Evolutionary conservation across 2,113 vertebrate species (phyloP), one percentile per base, ranked within the genome.

Genomic region (Crotalus helleri): DNA sequence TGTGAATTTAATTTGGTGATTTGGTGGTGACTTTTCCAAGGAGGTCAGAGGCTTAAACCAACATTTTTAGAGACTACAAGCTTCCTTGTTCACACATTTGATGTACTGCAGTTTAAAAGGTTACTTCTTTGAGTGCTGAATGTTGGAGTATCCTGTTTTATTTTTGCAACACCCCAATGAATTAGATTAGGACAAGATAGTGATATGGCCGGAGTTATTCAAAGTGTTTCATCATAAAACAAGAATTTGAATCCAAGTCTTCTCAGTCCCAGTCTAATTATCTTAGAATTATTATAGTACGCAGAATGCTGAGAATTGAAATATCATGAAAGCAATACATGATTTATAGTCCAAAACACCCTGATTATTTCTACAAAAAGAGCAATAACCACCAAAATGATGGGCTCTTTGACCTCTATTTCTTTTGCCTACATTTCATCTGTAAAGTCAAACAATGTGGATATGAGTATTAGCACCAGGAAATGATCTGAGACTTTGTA

Each of bases 401-500:
- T 51, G 58, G 95, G 90, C 90, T 95, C 92, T 95, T 94, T 95
- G 92, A 95, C 94, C 95, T 95, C 93, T 87, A 1, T 89, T 92
- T 61, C 94, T 87, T 91, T 92, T 93, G 46, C 33, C 93, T 91
- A 8, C 89, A 93, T 94, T 96, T 69, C 69, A 85, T 94, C 94
- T 94, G 69, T 53, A 87, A 96, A 93, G 94, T 95, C 94, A 96
- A 92, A 94, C 95, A 96, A 96, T 51, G 89, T 93, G 93, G 90
- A 96, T 90, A n/a, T 69, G 95, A 96, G 64, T 59, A 93, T 61
- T 57, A 92, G 92, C 88, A 54, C 94, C 74, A 17, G 33, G 81
- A 95, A 94, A 94, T 92, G 94, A 81, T 1, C 21, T 4, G 33
- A 10, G 0, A 5, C 74, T 95, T 96, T 94, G 58, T 91, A 96